Evolutionary conservation across 1,140 invertebrate species (phyloP), one percentile per base, ranked within the genome.

Genomic region (Ridgeia piscesae): DNA sequence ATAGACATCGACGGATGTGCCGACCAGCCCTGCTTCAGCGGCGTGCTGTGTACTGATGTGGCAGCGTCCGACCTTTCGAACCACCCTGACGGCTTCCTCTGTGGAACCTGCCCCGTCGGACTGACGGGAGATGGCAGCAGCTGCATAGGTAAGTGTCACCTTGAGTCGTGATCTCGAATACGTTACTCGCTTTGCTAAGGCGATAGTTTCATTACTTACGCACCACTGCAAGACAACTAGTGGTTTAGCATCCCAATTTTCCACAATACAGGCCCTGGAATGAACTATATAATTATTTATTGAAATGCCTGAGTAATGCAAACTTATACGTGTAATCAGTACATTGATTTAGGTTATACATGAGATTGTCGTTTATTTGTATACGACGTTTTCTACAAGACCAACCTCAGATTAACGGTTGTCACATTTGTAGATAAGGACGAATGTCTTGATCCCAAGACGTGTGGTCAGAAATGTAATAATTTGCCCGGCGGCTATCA

Each of bases 21-120:
- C 34, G 48, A 33, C 48, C 33, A 91, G 34, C 91, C 91, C 9
- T 91, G 91, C 31, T 91, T 35, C 48, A 48, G 34, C 48, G 91
- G 91, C 27, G 91, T 42, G 34, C 34, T 48, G 48, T 91, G 91
- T 91, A 48, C 91, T 35, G 91, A 91, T n/a, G 91, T 91, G 48
- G 34, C 91, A 42, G 91, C 91, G 21, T 2, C 34, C 48, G 34
- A 91, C 27, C 34, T 91, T 33, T 33, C 34, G 33, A 33, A 27
- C 34, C 48, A 42, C 6, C 91, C 91, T 31, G 35, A 91, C 33
- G 91, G 91, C 34, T 91, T 91, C 91, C 34, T 58, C 34, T 91
- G 91, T n/a, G 34, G 33, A 33, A 48, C 91, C 21, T 91, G 91
- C 6, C 91, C 91, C 34, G 6, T 48, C 14, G 91, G 91, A 33